Base-by-base conservation (phyloP, 2,888 invertebrate species). In the Spodoptera picta region DNA sequence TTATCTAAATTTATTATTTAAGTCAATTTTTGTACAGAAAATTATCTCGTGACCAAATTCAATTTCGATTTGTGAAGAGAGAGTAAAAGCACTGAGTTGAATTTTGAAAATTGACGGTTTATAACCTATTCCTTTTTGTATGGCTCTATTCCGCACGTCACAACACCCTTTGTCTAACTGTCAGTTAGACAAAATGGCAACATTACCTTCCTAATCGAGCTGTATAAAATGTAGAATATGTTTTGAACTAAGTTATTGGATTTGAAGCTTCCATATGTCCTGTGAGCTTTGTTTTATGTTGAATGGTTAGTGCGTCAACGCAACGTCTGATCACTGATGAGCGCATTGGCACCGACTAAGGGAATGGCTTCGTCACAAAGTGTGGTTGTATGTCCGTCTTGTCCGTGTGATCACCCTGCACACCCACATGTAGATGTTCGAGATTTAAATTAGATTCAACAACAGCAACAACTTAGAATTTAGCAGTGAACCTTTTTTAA, bases 301-400 rank as follows among this genome's bases (percentile, higher is more conserved):
- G 65, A 66, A 78, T 73, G 72, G 81, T 82, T 91, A 92, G 92
- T 90, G 92, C 92, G 94, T 93, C 93, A 87, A 92, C 94, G 94
- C 94, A 94, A 94, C 92, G 72, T 81, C 75, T 68, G 75, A 89
- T 91, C 92, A 92, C 92, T 81, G 77, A 73, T 81, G 76, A 77
- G 73, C 81, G 87, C 88, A 90, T 90, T 89, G 90, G 92, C 93
- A 92, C 91, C 87, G 80, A 81, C 78, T 63, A 49, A 81, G 87
- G 86, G 88, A 89, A 91, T 92, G 90, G 91, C 92, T 92, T 85
- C 88, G 77, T 83, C 89, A 89, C 88, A 83, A 83, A 84, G 87
- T 86, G 88, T 90, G 87, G 79, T 79, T 88, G 83, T 79, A 63
- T 77, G 69, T 81, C 65, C 49, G 69, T 77, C 66, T 57, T 82